Evolutionary conservation across 2,113 vertebrate genomes (phyloP).

Genomic region (Chaenocephalus aceratus): DNA sequence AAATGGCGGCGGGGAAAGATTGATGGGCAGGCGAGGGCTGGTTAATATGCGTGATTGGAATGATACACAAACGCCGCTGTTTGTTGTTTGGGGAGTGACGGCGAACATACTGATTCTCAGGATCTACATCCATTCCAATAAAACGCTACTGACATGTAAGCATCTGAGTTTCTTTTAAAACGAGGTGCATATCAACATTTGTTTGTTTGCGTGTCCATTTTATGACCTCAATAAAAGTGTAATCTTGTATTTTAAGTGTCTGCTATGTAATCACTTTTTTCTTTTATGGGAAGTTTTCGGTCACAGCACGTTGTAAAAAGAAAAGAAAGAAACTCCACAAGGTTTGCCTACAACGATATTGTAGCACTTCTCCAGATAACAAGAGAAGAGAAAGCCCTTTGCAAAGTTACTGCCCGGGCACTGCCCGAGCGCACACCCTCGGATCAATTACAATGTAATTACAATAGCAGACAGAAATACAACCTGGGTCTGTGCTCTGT

Average conservation of each 20-base stretch:
- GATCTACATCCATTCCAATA: slow-evolving; percentile 65
- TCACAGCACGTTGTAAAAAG: slow-evolving; percentile 20
- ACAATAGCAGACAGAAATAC: slow-evolving; percentile 80
- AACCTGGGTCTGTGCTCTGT: slow-evolving; percentile 71
- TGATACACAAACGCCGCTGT: slow-evolving; percentile 36
- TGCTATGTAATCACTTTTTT: slow-evolving; percentile 14
- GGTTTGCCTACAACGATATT: slow-evolving; percentile 5
- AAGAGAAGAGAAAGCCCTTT: slow-evolving; percentile 40
- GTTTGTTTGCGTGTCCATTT: background rate
- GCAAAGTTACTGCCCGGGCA: slow-evolving; percentile 63
- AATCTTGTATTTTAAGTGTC: background rate
- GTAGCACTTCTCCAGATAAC: slow-evolving; percentile 60
- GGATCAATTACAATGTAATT: slow-evolving; percentile 83
- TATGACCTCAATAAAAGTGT: background rate
- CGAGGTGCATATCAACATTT: background rate
- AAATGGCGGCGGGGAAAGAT: slow-evolving; percentile 68
- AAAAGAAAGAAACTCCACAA: slow-evolving; percentile 11
- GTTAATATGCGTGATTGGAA: slow-evolving; percentile 77
- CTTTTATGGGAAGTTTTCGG: background rate
- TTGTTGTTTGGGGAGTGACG: slow-evolving; percentile 46
- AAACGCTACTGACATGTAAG: slow-evolving; percentile 47
- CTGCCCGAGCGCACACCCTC: slow-evolving; percentile 43
- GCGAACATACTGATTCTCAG: slow-evolving; percentile 43
- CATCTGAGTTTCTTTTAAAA: slow-evolving; percentile 8
- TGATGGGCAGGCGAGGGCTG: slow-evolving; percentile 69